Conservation (phyloP, 2,797 vertebrate genomes). For the Aulostomus chinensis region DNA sequence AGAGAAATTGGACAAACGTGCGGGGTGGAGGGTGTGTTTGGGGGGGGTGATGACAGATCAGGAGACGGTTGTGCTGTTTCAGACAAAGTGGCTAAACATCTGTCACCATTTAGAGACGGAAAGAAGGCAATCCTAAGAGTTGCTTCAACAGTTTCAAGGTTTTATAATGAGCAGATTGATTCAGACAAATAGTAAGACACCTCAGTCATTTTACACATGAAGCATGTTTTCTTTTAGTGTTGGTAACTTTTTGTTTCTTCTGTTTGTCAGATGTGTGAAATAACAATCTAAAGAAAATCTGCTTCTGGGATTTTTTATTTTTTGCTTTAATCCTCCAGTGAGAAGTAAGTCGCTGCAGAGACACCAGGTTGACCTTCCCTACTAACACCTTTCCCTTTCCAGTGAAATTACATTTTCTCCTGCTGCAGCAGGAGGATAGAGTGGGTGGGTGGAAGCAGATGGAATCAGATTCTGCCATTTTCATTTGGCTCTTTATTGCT, state of each 20-base stretch:
- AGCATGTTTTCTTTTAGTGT: too few species aligned
- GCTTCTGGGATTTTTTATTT: slow-evolving; percentile 4
- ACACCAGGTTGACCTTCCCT: slow-evolving; percentile 25
- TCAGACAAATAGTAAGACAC: too few species aligned
- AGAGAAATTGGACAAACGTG: slow-evolving; percentile 47
- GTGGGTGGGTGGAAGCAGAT: slow-evolving; percentile 38
- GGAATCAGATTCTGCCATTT: too few species aligned
- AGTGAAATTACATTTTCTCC: slow-evolving; percentile 48
- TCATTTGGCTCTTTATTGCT: slow-evolving; percentile 70
- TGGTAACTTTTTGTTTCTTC: too few species aligned
- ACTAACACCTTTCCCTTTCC: slow-evolving; percentile 29
- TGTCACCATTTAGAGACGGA: too few species aligned
- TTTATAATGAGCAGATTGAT: too few species aligned
- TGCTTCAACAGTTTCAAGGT: too few species aligned
- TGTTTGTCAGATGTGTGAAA: too few species aligned
- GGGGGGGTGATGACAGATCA: slow-evolving; percentile 31
- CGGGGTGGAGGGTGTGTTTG: too few species aligned
- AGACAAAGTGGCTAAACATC: slow-evolving; percentile 46
- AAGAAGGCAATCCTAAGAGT: too few species aligned
- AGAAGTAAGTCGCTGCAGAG: slow-evolving; percentile 8
- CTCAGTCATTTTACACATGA: too few species aligned
- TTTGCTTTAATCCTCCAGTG: too few species aligned
- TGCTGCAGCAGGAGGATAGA: slow-evolving; percentile 13
- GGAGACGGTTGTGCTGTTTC: slow-evolving; percentile 41
- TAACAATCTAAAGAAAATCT: slow-evolving; percentile 9